These are phyloP conservation scores for Tillus elongatus DNA, from an alignment of 2,888 invertebrate species.

Conservation along the genomic window DNA sequence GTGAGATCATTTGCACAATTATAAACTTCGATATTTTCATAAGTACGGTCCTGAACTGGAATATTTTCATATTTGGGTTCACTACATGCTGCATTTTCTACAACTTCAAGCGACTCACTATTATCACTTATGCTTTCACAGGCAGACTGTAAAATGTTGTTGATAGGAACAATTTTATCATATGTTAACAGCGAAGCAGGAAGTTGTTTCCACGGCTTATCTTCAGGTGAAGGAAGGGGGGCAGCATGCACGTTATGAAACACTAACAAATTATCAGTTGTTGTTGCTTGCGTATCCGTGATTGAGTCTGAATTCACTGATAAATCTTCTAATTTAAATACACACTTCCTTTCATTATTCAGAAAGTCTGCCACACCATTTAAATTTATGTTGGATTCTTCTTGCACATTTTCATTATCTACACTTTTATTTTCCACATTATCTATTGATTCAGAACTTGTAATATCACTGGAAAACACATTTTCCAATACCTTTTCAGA, in stretches of 20 bases:
- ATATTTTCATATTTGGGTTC: no score
- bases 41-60: no score
- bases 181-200: conserved; percentile 28
- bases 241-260: conserved; percentile 25
- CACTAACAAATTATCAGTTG: conserved; percentile 12
- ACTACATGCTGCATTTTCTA: no score
- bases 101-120: no score
- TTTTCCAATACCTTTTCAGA: neutral
- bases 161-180: conserved; percentile 14
- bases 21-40: no score
- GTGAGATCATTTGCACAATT: neutral
- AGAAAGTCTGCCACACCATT: neutral
- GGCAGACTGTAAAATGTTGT: neutral
- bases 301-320: neutral
- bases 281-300: conserved; percentile 9
- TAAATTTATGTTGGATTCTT: no score
- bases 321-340: neutral
- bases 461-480: neutral
- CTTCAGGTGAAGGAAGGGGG: conserved; percentile 41
- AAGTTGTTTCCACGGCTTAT: conserved; percentile 39
- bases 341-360: conserved; percentile 2
- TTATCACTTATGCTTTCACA: neutral
- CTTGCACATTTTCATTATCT: no score
- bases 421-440: neutral
- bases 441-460: neutral